Evolutionary conservation across 2,888 invertebrate genomes (phyloP), one percentile per base, ranked within the genome.

Genomic region (Nymphalis polychloros): DNA sequence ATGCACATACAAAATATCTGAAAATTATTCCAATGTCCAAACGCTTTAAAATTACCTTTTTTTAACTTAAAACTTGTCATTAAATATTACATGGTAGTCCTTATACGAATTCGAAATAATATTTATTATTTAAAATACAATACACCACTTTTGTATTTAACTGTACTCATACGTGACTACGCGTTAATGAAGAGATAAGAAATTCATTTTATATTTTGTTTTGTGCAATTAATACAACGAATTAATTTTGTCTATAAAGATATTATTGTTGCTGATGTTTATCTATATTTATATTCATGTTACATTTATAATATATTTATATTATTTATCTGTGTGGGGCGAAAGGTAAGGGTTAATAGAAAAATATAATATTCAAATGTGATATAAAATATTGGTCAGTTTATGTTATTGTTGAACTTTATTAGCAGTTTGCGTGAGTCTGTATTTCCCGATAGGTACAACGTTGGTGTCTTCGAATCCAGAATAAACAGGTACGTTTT

Each of bases 201-300:
- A 86, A 87, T 87, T 84, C 84, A 87, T 87, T 84, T 83, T 85
- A 82, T 89, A 88, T 89, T 88, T 82, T 87, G 87, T 89, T 84
- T 81, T 81, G 79, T 85, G 86, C 73, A 88, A 90, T 90, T 87
- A 86, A 85, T 80, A 77, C 75, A 81, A 90, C 89, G 82, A 86
- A 86, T 83, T 89, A 87, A 90, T 91, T 90, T 83, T 84, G 86
- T 84, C 75, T 83, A 91, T 91, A 86, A 85, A 92, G 91, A 88
- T 92, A 89, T 92, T 86, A 88, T 86, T 87, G 85, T 84, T 76
- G 77, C 78, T 78, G 85, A 87, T 88, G 80, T 80, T 84, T 79
- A 87, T 88, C 85, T 79, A 60, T 72, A 75, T 72, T 75, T 79
- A 76, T 79, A 79, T 82, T 79, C 80, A 79, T 77, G 77, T 79